Conservation (phyloP, 2,113 vertebrate genomes). For the Balaeniceps rex region DNA sequence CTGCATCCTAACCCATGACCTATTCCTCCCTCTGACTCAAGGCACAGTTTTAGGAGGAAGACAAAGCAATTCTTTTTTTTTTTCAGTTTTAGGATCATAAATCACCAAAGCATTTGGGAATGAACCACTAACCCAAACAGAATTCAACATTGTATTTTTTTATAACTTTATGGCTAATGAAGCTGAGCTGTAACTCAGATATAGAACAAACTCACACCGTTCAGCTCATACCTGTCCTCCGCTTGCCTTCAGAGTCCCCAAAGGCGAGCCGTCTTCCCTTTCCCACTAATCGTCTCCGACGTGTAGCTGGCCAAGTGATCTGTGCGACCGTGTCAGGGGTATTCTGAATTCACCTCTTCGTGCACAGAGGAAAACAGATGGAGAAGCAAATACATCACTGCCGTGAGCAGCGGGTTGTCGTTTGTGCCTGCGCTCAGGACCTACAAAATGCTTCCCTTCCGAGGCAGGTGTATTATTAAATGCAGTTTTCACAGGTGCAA, state of each 20-base stretch:
- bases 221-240: background rate
- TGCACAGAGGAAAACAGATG: background rate
- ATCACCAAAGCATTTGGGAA: constrained; percentile 8
- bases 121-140: background rate
- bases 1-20: background rate
- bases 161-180: background rate
- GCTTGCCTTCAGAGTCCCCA: background rate
- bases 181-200: background rate
- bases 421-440: background rate
- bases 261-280: background rate
- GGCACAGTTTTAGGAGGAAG: background rate
- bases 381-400: background rate
- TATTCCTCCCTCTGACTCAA: background rate
- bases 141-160: background rate
- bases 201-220: accelerated
- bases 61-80: background rate
- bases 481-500: background rate
- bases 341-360: background rate
- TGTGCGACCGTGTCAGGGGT: background rate
- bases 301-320: background rate
- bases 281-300: background rate
- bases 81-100: background rate
- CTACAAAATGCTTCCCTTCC: background rate
- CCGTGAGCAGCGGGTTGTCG: background rate
- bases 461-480: background rate